Percentiles rank a stretch among this genome's conserved stretches.
Conservation (phyloP, 2,113 vertebrate species). For the Lethenteron camtschaticum region DNA sequence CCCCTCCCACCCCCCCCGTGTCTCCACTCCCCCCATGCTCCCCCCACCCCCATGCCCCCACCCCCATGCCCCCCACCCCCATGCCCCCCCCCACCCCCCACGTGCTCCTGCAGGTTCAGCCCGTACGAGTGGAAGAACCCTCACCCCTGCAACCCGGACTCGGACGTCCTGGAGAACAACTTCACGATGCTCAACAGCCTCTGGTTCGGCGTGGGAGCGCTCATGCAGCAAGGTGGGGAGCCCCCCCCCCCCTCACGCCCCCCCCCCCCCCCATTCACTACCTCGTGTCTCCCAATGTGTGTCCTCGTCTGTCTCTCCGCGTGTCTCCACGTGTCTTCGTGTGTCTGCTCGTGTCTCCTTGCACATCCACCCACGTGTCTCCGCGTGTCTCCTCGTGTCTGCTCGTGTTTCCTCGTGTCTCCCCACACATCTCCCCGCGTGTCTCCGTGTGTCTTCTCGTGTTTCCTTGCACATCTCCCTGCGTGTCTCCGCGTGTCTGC, state of each 20-base stretch:
- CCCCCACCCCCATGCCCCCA: no score
- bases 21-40: no score
- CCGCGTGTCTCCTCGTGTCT: background rate
- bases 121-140: conserved; percentile 98
- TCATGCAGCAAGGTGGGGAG: conserved; percentile 95
- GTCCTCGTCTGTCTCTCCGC: background rate
- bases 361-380: background rate
- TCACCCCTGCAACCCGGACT: conserved; percentile 92
- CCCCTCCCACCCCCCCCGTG: no score
- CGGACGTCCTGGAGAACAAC: conserved; percentile 97
- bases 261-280: background rate
- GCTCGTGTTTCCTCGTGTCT: background rate
- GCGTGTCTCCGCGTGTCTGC: no score
- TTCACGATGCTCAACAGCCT: conserved; percentile 97
- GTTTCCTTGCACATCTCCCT: no score
- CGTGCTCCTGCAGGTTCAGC: background rate
- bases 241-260: conserved; percentile 11
- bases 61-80: no score
- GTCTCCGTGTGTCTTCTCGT: background rate
- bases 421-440: background rate
- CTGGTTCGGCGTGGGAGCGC: conserved; percentile 93
- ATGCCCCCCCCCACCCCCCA: background rate
- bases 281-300: no score
- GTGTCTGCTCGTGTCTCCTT: background rate
- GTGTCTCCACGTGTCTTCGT: background rate